A percentile compares a stretch with the other conserved stretches of the same genome.
These are phyloP conservation scores for Melolontha melolontha DNA, from an alignment of 2,888 invertebrate species.

Conservation along the genomic window DNA sequence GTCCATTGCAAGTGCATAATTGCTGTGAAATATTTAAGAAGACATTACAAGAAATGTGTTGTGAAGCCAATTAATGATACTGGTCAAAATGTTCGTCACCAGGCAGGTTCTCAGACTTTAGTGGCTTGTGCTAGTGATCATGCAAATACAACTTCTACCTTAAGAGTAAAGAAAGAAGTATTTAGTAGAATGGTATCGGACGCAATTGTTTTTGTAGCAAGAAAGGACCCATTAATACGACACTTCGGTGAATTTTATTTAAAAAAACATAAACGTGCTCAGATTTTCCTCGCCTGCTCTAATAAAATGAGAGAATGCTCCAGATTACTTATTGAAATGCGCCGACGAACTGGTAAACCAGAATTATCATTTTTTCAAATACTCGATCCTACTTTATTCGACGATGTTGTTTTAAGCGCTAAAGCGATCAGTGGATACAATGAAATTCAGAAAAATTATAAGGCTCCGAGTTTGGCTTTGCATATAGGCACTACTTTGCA, in stretches of 20 bases:
- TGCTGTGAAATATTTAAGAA: slow-evolving; percentile 40
- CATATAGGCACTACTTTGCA: slow-evolving; percentile 44
- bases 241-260: slow-evolving; percentile 37
- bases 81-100: too few species aligned
- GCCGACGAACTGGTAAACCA: slow-evolving; percentile 20
- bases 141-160: slow-evolving; percentile 19
- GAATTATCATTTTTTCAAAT: slow-evolving; percentile 26
- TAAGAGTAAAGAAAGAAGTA: slow-evolving; percentile 34
- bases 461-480: slow-evolving; percentile 44
- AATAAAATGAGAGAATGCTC: slow-evolving; percentile 43
- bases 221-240: slow-evolving; percentile 36
- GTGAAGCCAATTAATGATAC: slow-evolving; percentile 41
- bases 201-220: slow-evolving; percentile 24
- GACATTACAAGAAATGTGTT: slow-evolving; percentile 45
- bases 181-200: slow-evolving; percentile 37
- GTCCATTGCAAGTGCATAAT: slow-evolving; percentile 43
- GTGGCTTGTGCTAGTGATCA: slow-evolving; percentile 27
- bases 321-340: slow-evolving; percentile 33
- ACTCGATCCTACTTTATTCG: slow-evolving; percentile 6
- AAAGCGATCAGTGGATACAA: slow-evolving; percentile 45
- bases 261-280: slow-evolving; percentile 38
- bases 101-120: slow-evolving; percentile 12
- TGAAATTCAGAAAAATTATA: slow-evolving; percentile 45
- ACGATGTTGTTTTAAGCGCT: slow-evolving; percentile 37
- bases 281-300: slow-evolving; percentile 25